Percentiles rank a stretch among this genome's conserved stretches.
These are phyloP conservation scores for Benthosema pterotum DNA, from an alignment of 2,797 vertebrate species.

Conservation along the genomic window DNA sequence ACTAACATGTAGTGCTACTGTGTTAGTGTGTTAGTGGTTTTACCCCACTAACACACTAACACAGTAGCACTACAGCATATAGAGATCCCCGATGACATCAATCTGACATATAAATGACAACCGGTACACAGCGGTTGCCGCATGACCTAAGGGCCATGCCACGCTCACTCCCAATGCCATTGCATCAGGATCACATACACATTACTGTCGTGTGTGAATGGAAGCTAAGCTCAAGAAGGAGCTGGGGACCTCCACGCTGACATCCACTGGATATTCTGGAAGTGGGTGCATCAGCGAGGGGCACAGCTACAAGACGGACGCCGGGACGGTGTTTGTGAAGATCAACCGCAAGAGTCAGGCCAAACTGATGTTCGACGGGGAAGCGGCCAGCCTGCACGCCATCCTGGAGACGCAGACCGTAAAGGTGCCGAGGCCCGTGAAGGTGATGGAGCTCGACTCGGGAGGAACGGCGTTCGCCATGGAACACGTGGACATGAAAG, in stretches of 20 bases:
- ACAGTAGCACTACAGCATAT: no score
- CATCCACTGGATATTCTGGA: slow-evolving; percentile 77
- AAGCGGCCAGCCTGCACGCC: slow-evolving; percentile 89
- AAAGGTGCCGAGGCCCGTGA: slow-evolving; percentile 86
- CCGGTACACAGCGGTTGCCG: no score
- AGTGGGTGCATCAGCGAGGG: slow-evolving; percentile 90
- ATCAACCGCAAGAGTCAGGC: slow-evolving; percentile 89
- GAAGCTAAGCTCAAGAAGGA: slow-evolving; percentile 88
- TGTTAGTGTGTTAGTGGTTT: no score
- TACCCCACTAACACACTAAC: no score
- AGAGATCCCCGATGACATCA: no score
- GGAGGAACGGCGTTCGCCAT: slow-evolving; percentile 89
- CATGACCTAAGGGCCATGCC: no score
- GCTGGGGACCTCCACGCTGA: slow-evolving; percentile 83
- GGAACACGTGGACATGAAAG: slow-evolving; percentile 92
- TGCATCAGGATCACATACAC: no score
- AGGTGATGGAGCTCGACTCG: slow-evolving; percentile 86
- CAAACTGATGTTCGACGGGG: slow-evolving; percentile 92
- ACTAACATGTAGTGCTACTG: no score
- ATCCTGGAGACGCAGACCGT: slow-evolving; percentile 85
- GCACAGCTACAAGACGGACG: slow-evolving; percentile 88
- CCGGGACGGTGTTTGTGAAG: slow-evolving; percentile 90
- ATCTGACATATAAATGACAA: no score
- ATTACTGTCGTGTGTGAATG: slow-evolving; percentile 55
- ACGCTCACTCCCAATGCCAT: no score